Evolutionary conservation across 2,797 vertebrate genomes (phyloP).

Genomic region (Hemibagrus guttatus): DNA sequence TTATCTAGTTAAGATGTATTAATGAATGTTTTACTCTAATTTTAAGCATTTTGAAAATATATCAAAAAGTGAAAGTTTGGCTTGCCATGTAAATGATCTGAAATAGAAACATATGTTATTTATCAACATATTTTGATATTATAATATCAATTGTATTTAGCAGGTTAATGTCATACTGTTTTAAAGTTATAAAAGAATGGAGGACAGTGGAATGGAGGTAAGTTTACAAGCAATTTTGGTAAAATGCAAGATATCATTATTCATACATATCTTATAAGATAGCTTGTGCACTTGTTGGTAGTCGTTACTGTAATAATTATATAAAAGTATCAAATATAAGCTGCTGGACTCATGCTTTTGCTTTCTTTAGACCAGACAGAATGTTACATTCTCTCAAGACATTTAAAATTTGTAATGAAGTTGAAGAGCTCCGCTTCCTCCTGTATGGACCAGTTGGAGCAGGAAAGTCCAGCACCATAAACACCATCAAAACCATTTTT

Average conservation of each 20-base stretch:
- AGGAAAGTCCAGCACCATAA: constrained; percentile 18
- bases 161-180: background rate
- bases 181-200: background rate
- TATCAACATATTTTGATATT: too few species aligned
- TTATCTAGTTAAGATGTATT: background rate
- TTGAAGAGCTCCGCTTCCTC: constrained; percentile 15
- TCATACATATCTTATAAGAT: background rate
- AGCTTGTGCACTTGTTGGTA: background rate
- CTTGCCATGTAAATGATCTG: too few species aligned
- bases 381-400: background rate
- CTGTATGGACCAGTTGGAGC: constrained; percentile 9
- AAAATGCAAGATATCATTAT: background rate
- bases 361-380: background rate
- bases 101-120: too few species aligned
- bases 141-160: background rate
- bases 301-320: background rate
- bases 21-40: background rate
- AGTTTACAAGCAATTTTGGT: background rate
- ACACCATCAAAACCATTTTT: constrained; percentile 31
- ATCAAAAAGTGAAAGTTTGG: background rate
- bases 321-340: background rate
- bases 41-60: background rate
- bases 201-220: background rate
- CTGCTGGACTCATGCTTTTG: too few species aligned
- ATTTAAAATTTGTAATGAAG: background rate